Base-by-base conservation (phyloP, 2,113 vertebrate species). In the Chunga burmeisteri region DNA sequence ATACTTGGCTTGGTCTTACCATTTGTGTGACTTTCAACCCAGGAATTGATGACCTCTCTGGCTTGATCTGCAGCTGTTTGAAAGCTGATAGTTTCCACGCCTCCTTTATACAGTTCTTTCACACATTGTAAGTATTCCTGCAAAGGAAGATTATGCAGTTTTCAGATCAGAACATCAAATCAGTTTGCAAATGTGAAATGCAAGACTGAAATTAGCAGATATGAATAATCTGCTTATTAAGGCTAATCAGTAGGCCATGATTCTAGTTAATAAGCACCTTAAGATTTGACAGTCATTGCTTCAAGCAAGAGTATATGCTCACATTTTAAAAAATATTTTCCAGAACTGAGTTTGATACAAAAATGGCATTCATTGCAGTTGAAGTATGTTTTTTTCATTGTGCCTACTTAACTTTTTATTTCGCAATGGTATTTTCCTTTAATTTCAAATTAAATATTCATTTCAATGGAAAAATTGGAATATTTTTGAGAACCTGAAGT, bases 21-120 rank as follows among this genome's bases (percentile, higher is more conserved):
- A 18, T 98, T 97, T 38, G 99, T 99, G 96, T 99, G 98, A 75
- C 98, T 96, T 97, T 99, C 98, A 53, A 99, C 98, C 99, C 99
- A 99, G 93, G 94, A 92, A 96, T 99, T 99, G 95, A 99, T 99
- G 96, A 98, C 89, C 21, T 86, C 93, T 96, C 98, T 97, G 95
- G 98, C 98, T 68, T 97, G 96, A 44, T 99, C 99, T 81, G 99
- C 62, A 88, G 97, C 98, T 46, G 98, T 96, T 46, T 98, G 63
- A 92, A 99, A 99, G 96, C 98, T 98, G 49, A 99, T 97, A 14
- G 97, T 62, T 94, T 98, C 98, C 98, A 99, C 93, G 42, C 98
- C 97, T 63, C 98, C 99, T 21, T 98, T 96, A 90, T 99, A 99
- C 93, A 98, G 87, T 96, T 99, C 98, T 91, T 98, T 97, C 34